phyloP scores from a whole-genome alignment of 2,113 vertebrate species.

The Phrynocephalus versicolor region DNA sequence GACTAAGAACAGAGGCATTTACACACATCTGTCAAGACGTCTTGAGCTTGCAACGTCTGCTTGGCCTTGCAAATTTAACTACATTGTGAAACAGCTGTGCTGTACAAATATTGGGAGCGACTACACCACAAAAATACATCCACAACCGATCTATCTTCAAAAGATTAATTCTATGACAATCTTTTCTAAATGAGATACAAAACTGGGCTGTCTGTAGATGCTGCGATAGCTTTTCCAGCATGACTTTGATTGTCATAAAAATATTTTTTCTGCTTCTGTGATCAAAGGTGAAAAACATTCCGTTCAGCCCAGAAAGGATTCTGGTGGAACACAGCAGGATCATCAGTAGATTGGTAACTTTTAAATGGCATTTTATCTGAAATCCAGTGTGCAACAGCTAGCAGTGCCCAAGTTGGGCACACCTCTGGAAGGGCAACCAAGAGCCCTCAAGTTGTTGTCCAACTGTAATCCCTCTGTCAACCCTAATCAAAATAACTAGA shows the following conservation, averaged over 20 bases:
- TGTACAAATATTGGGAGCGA: not conserved
- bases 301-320: not conserved
- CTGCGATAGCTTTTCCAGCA: not conserved
- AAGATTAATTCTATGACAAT: constrained; percentile 10
- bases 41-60: not conserved
- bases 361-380: not conserved
- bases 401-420: too few relatives aligned
- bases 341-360: not conserved
- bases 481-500: not conserved
- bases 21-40: not conserved
- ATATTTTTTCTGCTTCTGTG: not conserved
- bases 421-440: not conserved
- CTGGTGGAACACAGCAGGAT: not conserved
- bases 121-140: not conserved
- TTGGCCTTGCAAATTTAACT: not conserved
- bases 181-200: not conserved
- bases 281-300: not conserved
- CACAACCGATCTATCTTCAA: not conserved
- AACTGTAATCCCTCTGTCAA: not conserved
- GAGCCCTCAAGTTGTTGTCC: not conserved
- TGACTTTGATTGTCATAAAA: not conserved
- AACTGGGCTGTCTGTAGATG: not conserved
- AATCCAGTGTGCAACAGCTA: not conserved
- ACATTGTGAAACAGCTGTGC: not conserved
- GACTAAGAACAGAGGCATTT: not conserved